Percentiles rank a stretch among this genome's conserved stretches.
Conservation (phyloP, 2,113 vertebrate genomes). For the Corythornis cristatus region DNA sequence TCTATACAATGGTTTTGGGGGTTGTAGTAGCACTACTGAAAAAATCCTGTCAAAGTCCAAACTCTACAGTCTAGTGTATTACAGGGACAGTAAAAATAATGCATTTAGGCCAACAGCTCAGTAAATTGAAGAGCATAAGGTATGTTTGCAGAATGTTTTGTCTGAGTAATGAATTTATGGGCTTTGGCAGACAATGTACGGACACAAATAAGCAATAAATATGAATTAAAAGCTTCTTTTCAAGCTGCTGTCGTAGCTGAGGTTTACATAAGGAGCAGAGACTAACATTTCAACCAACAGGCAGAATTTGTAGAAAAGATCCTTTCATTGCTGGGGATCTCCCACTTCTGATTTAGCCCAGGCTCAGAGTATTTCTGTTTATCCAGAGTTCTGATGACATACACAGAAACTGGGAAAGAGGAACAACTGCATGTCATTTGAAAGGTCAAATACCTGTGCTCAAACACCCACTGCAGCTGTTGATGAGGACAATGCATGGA, state of each 20-base stretch:
- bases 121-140: background rate
- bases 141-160: background rate
- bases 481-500: background rate
- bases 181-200: background rate
- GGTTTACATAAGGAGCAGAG: background rate
- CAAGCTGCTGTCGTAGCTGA: background rate
- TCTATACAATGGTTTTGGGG: background rate
- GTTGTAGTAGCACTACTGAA: background rate
- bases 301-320: background rate
- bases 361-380: background rate
- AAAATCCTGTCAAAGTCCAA: background rate
- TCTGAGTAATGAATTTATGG: background rate
- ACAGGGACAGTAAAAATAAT: fast-evolving
- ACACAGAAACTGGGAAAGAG: fast-evolving
- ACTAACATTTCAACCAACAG: background rate
- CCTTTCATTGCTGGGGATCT: background rate
- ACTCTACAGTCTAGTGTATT: background rate
- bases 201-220: background rate
- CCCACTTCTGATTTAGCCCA: background rate
- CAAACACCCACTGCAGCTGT: background rate
- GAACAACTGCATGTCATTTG: background rate
- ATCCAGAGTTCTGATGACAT: background rate
- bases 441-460: background rate
- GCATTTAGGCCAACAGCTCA: background rate
- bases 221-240: background rate